Conservation (phyloP, 2,113 vertebrate genomes). For the Chelonoidis abingdonii region DNA sequence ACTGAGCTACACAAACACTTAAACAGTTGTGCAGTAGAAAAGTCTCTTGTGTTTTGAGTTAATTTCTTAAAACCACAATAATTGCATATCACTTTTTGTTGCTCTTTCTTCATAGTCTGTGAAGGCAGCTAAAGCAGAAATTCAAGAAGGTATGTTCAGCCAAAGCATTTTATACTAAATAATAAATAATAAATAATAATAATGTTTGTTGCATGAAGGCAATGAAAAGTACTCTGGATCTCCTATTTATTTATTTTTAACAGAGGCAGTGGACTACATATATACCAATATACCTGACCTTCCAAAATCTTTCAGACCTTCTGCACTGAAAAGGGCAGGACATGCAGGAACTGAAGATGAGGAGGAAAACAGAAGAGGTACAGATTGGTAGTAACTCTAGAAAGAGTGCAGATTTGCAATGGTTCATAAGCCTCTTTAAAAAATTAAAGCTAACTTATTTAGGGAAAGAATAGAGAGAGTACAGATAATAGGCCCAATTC, state of each 20-base stretch:
- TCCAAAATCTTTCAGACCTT: conserved; percentile 80
- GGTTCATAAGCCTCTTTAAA: background rate
- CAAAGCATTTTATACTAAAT: background rate
- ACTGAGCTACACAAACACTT: background rate
- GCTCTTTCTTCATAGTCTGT: conserved; percentile 86
- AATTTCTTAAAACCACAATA: conserved; percentile 47
- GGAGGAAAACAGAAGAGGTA: conserved; percentile 90
- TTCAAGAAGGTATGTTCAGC: conserved; percentile 83
- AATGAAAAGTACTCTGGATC: conserved; percentile 20
- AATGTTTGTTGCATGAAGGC: background rate
- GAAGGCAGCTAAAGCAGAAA: conserved; percentile 84
- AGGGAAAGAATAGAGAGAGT: background rate
- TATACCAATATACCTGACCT: conserved; percentile 85
- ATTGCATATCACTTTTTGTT: conserved; percentile 39
- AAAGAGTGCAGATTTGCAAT: background rate
- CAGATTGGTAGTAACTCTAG: background rate
- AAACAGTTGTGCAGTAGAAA: background rate
- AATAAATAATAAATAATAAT: too few species aligned
- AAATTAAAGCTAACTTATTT: background rate
- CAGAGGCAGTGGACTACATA: conserved; percentile 80
- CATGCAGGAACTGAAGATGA: conserved; percentile 60
- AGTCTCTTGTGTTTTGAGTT: background rate
- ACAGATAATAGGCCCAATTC: fast-evolving
- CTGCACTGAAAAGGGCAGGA: conserved; percentile 73
- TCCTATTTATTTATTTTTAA: conserved; percentile 32